A percentile compares a stretch with the other conserved stretches of the same genome.
These are phyloP conservation scores for Hydrochoerus hydrochaeris DNA, from an alignment of 2,113 vertebrate species.

Conservation along the genomic window DNA sequence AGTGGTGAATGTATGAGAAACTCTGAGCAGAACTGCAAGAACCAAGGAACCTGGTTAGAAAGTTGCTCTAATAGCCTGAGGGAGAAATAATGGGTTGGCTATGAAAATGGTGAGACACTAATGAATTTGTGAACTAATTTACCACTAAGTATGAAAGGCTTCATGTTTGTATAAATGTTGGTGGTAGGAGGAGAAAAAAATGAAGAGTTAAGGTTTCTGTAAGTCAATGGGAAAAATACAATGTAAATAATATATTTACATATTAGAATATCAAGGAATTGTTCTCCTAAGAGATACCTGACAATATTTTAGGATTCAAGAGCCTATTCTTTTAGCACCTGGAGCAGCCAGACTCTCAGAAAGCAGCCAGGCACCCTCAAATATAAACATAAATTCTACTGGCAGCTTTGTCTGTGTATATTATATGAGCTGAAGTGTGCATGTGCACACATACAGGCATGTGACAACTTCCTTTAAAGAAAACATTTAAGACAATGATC, in stretches of 20 bases:
- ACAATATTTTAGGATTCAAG: constrained; percentile 37
- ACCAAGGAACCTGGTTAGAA: not conserved
- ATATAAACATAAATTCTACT: constrained; percentile 30
- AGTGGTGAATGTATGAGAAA: not conserved
- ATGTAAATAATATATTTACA: not conserved
- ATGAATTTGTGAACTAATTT: constrained; percentile 30
- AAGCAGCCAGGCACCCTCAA: not conserved
- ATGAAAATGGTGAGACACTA: not conserved
- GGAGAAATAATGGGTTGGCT: not conserved
- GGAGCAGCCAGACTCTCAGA: constrained; percentile 6
- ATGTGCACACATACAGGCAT: not conserved
- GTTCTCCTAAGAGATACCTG: not conserved
- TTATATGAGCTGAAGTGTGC: not conserved
- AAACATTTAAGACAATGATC: constrained; percentile 29
- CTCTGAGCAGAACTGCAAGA: not conserved
- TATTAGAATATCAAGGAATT: constrained; percentile 3
- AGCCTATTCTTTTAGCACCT: constrained; percentile 17
- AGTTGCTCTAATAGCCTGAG: not conserved
- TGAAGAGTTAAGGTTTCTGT: constrained; percentile 37
- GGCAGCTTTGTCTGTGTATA: not conserved
- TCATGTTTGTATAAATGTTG: not conserved
- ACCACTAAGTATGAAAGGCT: constrained; percentile 17
- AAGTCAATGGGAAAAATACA: not conserved
- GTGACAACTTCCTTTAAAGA: not conserved
- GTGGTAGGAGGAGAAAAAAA: not conserved